phyloP scores from a whole-genome alignment of 2,113 vertebrate genomes.

The Phalacrocorax pelagicus region DNA sequence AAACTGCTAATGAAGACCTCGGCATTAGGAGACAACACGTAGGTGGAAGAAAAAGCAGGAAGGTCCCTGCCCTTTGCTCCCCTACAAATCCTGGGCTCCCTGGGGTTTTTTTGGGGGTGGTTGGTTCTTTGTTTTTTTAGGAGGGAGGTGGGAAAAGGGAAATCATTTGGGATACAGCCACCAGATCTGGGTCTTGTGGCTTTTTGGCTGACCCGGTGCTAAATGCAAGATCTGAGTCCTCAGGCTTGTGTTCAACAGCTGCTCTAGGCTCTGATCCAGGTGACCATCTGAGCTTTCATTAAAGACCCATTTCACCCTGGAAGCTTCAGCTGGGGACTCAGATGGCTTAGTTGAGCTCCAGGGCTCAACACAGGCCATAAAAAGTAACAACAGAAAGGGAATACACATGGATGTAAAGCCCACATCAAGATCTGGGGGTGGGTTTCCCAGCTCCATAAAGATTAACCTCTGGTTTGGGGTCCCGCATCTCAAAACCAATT shows the following conservation, averaged over 20 bases:
- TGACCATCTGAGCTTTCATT: background rate
- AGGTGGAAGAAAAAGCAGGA: background rate
- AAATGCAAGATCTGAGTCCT: background rate
- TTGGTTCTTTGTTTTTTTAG: no score
- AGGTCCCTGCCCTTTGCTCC: background rate
- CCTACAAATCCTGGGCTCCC: rapidly evolving
- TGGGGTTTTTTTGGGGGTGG: no score
- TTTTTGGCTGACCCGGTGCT: background rate
- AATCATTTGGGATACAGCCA: rapidly evolving
- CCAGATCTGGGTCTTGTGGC: no score
- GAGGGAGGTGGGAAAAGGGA: background rate
- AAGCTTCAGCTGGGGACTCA: background rate
- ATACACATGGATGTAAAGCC: rapidly evolving
- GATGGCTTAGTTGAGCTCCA: background rate
- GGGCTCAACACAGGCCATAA: background rate
- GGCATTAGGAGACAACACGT: rapidly evolving
- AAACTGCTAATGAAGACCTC: background rate
- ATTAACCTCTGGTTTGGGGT: rapidly evolving
- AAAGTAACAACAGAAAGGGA: background rate
- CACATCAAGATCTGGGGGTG: rapidly evolving
- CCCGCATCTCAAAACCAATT: background rate
- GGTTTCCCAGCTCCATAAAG: background rate
- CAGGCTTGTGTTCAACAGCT: background rate
- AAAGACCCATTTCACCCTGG: background rate
- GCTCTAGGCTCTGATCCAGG: background rate